These are phyloP conservation scores for Cantharis flavilabris DNA, from an alignment of 2,888 invertebrate species.

Conservation along the genomic window DNA sequence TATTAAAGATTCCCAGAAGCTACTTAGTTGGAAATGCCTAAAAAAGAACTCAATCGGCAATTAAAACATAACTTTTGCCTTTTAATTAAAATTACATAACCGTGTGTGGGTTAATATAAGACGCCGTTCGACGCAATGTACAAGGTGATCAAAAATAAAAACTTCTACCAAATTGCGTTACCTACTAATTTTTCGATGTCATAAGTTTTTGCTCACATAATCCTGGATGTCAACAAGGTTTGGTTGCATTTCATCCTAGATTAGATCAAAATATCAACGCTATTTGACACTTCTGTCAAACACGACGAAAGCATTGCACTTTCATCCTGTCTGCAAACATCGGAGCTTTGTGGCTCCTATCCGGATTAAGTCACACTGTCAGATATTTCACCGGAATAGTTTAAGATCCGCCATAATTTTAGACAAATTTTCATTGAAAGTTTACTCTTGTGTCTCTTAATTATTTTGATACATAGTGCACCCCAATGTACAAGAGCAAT, in stretches of 20 bases:
- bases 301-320: constrained; percentile 12
- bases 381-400: not conserved
- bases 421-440: not conserved
- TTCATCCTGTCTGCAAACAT: constrained; percentile 17
- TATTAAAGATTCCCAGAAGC: not conserved
- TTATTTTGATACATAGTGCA: not conserved
- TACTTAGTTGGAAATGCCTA: not conserved
- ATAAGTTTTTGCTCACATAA: constrained; percentile 18
- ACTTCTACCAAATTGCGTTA: not conserved
- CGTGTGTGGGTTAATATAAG: not conserved
- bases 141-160: not conserved
- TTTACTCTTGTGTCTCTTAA: not conserved
- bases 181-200: constrained; percentile 7
- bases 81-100: not conserved
- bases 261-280: constrained; percentile 31
- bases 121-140: not conserved
- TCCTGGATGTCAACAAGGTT: constrained; percentile 26
- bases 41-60: not conserved
- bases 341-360: constrained; percentile 25
- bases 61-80: not conserved
- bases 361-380: constrained; percentile 13
- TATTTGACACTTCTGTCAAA: constrained; percentile 37
- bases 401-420: not conserved
- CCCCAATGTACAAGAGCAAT: not conserved
- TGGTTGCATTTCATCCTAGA: constrained; percentile 34